These are phyloP conservation scores for Gracilinanus agilis DNA, from an alignment of 2,113 vertebrate species.

Conservation along the genomic window DNA sequence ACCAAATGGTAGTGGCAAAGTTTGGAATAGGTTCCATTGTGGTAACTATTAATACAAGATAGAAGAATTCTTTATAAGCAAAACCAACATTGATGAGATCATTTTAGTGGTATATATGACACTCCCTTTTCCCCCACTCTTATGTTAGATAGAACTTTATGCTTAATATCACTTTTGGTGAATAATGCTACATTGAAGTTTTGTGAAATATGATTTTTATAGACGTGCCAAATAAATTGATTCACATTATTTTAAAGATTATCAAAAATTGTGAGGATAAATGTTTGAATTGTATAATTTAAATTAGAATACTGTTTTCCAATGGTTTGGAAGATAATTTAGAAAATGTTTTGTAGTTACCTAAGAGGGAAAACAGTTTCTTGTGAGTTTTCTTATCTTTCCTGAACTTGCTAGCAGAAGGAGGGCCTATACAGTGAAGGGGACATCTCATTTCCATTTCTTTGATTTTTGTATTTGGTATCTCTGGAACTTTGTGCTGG, in stretches of 20 bases:
- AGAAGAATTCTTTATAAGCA: background rate
- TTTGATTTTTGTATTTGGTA: background rate
- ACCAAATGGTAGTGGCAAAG: background rate
- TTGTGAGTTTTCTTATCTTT: background rate
- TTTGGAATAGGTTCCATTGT: background rate
- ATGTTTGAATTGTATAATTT: background rate
- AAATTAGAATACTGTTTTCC: slow-evolving; percentile 30
- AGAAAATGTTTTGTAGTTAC: slow-evolving; percentile 25
- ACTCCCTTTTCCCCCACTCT: background rate
- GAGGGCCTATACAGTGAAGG: background rate
- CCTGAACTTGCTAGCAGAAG: background rate
- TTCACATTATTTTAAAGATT: slow-evolving; percentile 34
- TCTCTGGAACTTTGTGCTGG: background rate
- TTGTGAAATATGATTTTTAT: background rate
- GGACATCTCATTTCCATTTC: background rate
- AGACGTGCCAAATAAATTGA: slow-evolving; percentile 24
- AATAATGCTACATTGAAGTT: background rate
- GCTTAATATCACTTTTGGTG: background rate
- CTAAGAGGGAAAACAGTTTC: slow-evolving; percentile 2
- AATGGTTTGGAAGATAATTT: slow-evolving; percentile 15
- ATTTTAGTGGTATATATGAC: background rate
- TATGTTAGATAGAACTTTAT: background rate
- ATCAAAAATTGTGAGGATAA: slow-evolving; percentile 19
- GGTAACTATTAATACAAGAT: background rate
- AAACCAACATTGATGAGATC: background rate